Conservation (phyloP, 2,797 vertebrate species). For the Notamacropus eugenii region DNA sequence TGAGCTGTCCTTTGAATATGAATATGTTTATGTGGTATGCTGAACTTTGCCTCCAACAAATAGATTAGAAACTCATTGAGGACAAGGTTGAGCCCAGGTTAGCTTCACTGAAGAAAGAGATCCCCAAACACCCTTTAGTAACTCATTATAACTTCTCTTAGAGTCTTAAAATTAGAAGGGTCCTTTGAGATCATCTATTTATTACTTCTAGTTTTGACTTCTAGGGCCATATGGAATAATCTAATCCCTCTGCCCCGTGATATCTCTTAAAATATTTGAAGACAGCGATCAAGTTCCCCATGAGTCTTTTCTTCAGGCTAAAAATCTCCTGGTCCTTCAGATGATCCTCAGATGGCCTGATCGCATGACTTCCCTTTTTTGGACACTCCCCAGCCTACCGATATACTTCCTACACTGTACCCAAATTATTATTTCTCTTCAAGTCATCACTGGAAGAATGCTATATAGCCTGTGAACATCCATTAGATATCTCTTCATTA, state of each 20-base stretch:
- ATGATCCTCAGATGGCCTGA: neutral
- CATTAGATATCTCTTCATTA: neutral
- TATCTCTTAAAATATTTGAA: neutral
- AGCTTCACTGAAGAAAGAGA: neutral
- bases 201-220: neutral
- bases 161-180: neutral
- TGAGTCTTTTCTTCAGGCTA: neutral
- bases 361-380: neutral
- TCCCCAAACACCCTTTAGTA: neutral
- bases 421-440: neutral
- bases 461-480: neutral
- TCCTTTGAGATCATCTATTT: neutral
- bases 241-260: neutral
- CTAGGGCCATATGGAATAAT: neutral
- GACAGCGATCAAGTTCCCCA: neutral
- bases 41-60: neutral
- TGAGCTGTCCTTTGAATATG: neutral
- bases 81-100: neutral
- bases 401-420: neutral
- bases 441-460: neutral
- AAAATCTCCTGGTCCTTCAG: neutral
- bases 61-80: neutral
- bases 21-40: neutral
- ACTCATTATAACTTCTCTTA: neutral
- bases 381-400: neutral